phyloP scores from a whole-genome alignment of 2,888 invertebrate genomes.

The Eurytoma adleriae region DNA sequence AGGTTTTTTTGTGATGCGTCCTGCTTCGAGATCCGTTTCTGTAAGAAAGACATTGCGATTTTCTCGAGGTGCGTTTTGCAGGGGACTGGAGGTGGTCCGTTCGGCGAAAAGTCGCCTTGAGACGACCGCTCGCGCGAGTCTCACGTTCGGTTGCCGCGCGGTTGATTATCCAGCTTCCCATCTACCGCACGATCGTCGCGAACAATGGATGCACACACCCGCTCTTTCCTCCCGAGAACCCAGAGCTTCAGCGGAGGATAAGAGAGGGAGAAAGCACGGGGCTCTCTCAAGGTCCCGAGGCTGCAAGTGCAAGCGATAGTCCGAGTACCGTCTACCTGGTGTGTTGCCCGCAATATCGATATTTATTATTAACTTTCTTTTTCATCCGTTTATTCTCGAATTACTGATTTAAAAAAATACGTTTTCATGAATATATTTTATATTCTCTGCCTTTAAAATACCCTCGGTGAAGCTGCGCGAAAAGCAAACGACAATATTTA shows the following conservation, averaged over 20 bases:
- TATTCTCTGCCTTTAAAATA: too few species aligned
- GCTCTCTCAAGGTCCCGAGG: constrained; percentile 60
- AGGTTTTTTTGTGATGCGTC: too few species aligned
- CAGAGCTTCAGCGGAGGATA: constrained; percentile 7
- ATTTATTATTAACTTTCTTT: too few species aligned
- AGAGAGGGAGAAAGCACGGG: constrained; percentile 53
- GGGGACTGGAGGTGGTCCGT: neutral
- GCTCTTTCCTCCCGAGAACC: constrained; percentile 18
- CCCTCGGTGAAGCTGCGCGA: too few species aligned
- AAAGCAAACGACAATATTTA: too few species aligned
- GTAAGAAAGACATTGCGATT: neutral
- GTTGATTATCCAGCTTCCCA: constrained; percentile 35
- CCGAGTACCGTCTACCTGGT: neutral
- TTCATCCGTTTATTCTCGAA: too few species aligned
- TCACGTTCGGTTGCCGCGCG: constrained; percentile 24
- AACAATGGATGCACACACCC: constrained; percentile 32
- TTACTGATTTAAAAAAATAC: too few species aligned
- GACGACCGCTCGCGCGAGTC: constrained; percentile 42
- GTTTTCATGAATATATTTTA: too few species aligned
- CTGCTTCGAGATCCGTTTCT: neutral
- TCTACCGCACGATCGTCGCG: constrained; percentile 40
- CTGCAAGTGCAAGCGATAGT: constrained; percentile 59
- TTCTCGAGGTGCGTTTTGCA: too few species aligned
- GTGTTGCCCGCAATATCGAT: neutral
- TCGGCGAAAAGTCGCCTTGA: constrained; percentile 46